These are phyloP conservation scores for Caenorhabditis panamensis DNA, from an alignment of 2,888 invertebrate species.

Conservation along the genomic window DNA sequence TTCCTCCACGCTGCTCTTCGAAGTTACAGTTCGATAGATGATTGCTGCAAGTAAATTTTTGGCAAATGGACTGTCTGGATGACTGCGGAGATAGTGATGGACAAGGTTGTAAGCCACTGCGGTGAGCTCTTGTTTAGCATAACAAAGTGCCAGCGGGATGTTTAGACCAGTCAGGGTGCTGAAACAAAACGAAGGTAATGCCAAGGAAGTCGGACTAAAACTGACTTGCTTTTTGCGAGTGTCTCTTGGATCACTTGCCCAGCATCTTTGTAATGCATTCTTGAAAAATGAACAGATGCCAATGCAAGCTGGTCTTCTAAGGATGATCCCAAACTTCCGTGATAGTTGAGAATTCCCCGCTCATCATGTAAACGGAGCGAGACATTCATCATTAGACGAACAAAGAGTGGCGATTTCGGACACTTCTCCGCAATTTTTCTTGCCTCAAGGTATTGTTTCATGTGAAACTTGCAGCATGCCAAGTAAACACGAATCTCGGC, in stretches of 20 bases:
- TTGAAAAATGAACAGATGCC: conserved; percentile 95
- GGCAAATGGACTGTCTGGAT: conserved; percentile 94
- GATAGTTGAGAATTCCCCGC: conserved; percentile 88
- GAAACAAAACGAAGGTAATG: conserved; percentile 48
- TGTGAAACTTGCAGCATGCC: conserved; percentile 95
- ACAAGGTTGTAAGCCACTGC: conserved; percentile 90
- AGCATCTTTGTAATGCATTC: conserved; percentile 97
- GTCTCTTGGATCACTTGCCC: conserved; percentile 97
- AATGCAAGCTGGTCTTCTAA: conserved; percentile 95
- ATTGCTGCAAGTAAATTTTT: conserved; percentile 93
- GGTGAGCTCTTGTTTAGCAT: conserved; percentile 98
- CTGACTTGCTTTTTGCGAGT: conserved; percentile 90
- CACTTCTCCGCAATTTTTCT: conserved; percentile 85
- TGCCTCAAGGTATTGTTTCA: conserved; percentile 89
- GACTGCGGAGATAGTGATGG: conserved; percentile 88
- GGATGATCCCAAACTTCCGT: conserved; percentile 88
- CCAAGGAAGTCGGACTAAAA: too few relatives aligned
- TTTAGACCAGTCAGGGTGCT: conserved; percentile 94
- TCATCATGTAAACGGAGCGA: conserved; percentile 95
- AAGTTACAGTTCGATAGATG: conserved; percentile 90
- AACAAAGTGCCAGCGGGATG: conserved; percentile 96
- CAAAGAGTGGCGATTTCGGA: conserved; percentile 86
- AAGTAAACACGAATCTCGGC: conserved; percentile 87
- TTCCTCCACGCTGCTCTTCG: conserved; percentile 53
- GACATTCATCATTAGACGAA: conserved; percentile 91